Percentiles rank a stretch among this genome's conserved stretches.
These are phyloP conservation scores for Leucoma salicis DNA, from an alignment of 2,888 invertebrate species.

Conservation along the genomic window DNA sequence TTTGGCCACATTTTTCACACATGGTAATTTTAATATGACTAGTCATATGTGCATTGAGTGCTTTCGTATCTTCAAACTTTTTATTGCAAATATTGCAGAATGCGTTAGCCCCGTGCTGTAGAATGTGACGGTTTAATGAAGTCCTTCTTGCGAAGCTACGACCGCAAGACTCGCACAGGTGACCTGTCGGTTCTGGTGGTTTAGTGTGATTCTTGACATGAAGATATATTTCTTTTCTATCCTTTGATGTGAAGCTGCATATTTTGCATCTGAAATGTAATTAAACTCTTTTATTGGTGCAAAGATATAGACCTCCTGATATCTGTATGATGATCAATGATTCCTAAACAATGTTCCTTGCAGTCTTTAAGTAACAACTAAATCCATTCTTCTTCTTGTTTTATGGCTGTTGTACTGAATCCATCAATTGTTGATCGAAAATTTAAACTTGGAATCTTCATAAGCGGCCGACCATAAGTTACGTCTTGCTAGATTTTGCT, in stretches of 20 bases:
- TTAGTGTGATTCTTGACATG: constrained; percentile 81
- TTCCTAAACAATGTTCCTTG: too few species aligned
- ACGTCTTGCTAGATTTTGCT: too few species aligned
- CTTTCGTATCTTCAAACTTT: constrained; percentile 41
- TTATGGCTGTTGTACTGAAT: too few species aligned
- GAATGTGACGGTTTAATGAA: constrained; percentile 54
- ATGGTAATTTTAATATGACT: constrained; percentile 56
- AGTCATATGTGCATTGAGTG: constrained; percentile 46
- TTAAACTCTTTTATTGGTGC: neutral
- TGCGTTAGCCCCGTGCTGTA: constrained; percentile 43
- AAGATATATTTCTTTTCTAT: constrained; percentile 79
- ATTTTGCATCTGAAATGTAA: constrained; percentile 73
- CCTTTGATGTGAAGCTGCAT: constrained; percentile 80
- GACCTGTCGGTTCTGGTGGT: constrained; percentile 42
- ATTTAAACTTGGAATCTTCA: too few species aligned
- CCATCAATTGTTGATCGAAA: too few species aligned
- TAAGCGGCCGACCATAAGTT: too few species aligned
- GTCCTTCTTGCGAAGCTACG: constrained; percentile 59
- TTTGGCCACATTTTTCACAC: constrained; percentile 69
- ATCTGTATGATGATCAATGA: too few species aligned
- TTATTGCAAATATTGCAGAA: constrained; percentile 53
- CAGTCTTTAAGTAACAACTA: too few species aligned
- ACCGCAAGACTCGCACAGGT: constrained; percentile 73
- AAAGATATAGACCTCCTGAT: too few species aligned
- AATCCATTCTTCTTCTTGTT: too few species aligned